phyloP scores from a whole-genome alignment of 2,113 vertebrate genomes.

The Shinisaurus crocodilurus region DNA sequence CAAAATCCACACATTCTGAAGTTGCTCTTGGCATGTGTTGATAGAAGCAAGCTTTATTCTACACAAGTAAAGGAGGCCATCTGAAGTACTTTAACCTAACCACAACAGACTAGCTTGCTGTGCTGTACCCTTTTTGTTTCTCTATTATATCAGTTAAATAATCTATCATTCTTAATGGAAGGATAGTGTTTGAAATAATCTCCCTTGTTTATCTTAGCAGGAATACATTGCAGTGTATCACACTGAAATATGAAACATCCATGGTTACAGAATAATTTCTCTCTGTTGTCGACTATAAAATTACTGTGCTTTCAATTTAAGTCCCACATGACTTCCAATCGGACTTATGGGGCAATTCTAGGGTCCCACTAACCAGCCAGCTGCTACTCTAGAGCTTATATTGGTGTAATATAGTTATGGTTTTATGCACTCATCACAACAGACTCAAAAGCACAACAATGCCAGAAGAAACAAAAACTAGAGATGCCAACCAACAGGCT shows the following conservation, averaged over 20 bases:
- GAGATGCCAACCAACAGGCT: neutral
- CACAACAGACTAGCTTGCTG: neutral
- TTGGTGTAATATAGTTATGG: neutral
- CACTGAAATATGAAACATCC: neutral
- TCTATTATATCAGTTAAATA: neutral
- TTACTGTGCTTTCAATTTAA: neutral
- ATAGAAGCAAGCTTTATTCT: fast-evolving
- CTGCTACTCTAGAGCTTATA: neutral
- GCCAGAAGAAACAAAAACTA: neutral
- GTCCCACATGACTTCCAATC: neutral
- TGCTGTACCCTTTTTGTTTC: neutral
- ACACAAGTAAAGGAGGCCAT: neutral
- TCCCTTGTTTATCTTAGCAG: neutral
- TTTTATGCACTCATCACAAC: neutral
- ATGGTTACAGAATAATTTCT: neutral
- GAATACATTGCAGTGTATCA: neutral
- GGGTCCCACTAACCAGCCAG: neutral
- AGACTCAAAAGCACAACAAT: neutral
- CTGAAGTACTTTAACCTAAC: neutral
- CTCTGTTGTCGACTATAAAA: neutral
- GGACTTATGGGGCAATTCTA: neutral
- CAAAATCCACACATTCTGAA: neutral
- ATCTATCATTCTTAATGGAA: constrained; percentile 10
- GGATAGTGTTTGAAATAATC: neutral
- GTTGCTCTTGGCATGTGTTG: neutral